A percentile compares a stretch with the other conserved stretches of the same genome.
phyloP scores from a whole-genome alignment of 2,113 vertebrate genomes.

The Hypocryptadius cinnamomeus region DNA sequence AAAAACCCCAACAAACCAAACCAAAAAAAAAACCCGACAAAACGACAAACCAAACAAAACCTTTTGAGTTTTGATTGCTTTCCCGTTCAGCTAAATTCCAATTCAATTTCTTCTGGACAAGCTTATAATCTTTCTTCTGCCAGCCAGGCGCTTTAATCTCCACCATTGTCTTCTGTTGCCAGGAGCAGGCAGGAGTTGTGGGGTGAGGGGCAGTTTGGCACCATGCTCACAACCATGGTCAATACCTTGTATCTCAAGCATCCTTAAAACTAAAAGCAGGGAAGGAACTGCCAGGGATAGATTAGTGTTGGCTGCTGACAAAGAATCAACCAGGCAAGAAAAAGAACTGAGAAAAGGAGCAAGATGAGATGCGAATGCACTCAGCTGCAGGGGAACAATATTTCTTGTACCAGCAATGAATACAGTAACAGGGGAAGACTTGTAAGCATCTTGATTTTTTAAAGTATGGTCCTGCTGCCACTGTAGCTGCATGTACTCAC shows the following conservation, averaged over 20 bases:
- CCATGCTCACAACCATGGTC: neutral
- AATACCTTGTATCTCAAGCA: neutral
- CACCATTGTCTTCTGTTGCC: neutral
- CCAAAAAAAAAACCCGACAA: neutral
- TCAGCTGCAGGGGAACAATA: neutral
- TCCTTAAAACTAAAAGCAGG: neutral
- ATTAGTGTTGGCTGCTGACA: neutral
- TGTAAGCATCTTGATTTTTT: neutral
- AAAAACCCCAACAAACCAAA: neutral
- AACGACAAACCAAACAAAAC: neutral
- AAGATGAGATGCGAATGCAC: neutral
- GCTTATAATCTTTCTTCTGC: slow-evolving; percentile 10
- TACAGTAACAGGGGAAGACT: neutral
- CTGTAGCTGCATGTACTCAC: neutral
- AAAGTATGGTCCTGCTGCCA: neutral
- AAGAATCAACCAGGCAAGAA: slow-evolving; percentile 3
- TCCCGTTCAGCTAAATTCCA: slow-evolving; percentile 18
- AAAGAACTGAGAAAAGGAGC: neutral
- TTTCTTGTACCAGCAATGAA: neutral
- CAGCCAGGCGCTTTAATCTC: neutral
- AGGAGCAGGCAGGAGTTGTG: neutral
- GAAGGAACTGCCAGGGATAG: neutral
- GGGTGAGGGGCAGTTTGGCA: neutral
- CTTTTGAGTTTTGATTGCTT: slow-evolving; percentile 21
- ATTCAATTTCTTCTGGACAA: slow-evolving; percentile 34